phyloP scores from a whole-genome alignment of 2,113 vertebrate species.

The Mola mola region DNA sequence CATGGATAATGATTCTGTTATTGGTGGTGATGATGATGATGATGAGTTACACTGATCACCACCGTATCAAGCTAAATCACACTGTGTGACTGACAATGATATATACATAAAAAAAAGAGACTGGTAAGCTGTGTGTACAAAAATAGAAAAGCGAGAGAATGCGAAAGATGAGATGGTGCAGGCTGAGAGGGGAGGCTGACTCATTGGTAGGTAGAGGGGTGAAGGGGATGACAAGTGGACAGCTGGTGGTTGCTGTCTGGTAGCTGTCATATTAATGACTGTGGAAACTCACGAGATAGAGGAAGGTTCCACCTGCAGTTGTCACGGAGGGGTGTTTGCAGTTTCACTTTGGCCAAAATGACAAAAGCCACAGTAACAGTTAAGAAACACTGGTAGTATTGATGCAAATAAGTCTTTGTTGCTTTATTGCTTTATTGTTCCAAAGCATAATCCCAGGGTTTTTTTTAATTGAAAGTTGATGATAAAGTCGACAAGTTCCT shows the following conservation, averaged over 20 bases:
- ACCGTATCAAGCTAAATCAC: constrained; percentile 22
- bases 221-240: constrained; percentile 58
- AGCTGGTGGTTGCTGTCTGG: constrained; percentile 59
- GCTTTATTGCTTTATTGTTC: no score
- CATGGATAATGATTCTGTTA: constrained; percentile 9
- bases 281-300: constrained; percentile 31
- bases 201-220: constrained; percentile 54
- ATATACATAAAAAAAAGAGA: constrained; percentile 9
- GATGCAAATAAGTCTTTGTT: no score
- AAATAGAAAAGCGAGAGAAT: no score
- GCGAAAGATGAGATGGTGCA: constrained; percentile 27
- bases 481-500: no score
- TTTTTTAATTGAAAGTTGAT: no score
- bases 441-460: no score
- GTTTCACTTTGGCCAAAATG: no score
- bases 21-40: constrained; percentile 9
- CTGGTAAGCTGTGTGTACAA: no score
- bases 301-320: constrained; percentile 44
- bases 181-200: constrained; percentile 48
- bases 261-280: constrained; percentile 62
- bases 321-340: no score
- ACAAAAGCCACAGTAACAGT: no score
- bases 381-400: no score
- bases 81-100: constrained; percentile 15
- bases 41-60: constrained; percentile 27